Evolutionary conservation across 1,140 invertebrate genomes (phyloP).

Genomic region (Neodiprion lecontei): DNA sequence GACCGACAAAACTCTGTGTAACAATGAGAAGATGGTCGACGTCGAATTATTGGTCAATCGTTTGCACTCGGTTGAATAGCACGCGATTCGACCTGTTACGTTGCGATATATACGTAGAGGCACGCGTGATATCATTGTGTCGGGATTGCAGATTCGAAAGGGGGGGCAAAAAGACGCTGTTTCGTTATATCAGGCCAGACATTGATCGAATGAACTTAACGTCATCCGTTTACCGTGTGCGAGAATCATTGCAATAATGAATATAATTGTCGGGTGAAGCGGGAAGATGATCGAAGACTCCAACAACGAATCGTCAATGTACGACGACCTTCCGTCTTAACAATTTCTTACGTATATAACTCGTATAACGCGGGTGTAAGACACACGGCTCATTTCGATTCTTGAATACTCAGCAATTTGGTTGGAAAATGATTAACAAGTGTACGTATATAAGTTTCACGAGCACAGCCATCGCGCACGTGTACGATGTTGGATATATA

Average conservation of each 20-base stretch:
- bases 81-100: no score
- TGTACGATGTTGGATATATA: no score
- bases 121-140: no score
- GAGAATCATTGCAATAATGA: neutral
- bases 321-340: constrained; percentile 2
- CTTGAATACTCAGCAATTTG: neutral
- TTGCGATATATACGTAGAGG: no score
- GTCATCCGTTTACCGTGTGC: neutral
- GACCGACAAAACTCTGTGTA: neutral
- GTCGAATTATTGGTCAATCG: neutral
- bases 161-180: neutral
- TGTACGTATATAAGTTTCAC: no score
- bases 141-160: neutral
- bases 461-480: no score
- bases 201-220: neutral
- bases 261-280: no score
- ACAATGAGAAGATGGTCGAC: constrained; percentile 4
- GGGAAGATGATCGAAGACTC: neutral
- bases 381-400: neutral
- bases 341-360: neutral
- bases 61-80: no score
- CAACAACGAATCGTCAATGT: neutral
- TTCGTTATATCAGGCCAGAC: neutral
- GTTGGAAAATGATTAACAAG: no score
- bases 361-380: neutral